Conservation (phyloP, 2,797 vertebrate genomes). For the Typhlichthys eigenmanni region DNA sequence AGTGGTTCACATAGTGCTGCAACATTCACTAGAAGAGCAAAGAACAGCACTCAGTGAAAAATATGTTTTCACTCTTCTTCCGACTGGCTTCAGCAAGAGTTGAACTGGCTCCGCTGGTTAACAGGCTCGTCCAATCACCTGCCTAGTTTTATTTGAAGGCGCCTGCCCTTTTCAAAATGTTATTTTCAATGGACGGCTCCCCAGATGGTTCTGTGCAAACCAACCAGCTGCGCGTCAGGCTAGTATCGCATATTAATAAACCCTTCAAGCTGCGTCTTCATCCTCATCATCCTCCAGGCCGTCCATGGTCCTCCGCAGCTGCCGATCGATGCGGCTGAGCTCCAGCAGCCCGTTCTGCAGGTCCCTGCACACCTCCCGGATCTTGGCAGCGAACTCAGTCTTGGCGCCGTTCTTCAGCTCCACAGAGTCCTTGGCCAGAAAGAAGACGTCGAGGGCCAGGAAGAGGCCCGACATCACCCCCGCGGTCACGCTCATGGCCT, state of each 20-base stretch:
- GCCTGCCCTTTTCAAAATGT: too few relatives aligned
- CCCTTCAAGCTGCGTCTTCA: slow-evolving; percentile 40
- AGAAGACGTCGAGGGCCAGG: slow-evolving; percentile 79
- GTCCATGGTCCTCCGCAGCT: slow-evolving; percentile 76
- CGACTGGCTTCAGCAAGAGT: too few relatives aligned
- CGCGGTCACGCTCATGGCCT: slow-evolving; percentile 74
- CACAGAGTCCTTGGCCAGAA: slow-evolving; percentile 78
- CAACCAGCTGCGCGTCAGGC: slow-evolving; percentile 46
- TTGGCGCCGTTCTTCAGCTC: slow-evolving; percentile 78
- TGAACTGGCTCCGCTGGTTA: too few relatives aligned
- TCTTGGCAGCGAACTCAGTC: slow-evolving; percentile 76
- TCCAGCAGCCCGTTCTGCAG: slow-evolving; percentile 73
- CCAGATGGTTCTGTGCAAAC: not conserved
- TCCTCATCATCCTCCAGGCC: slow-evolving; percentile 62
- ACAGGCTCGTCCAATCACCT: too few relatives aligned
- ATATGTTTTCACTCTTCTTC: too few relatives aligned
- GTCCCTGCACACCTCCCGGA: slow-evolving; percentile 74
- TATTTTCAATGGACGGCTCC: too few relatives aligned
- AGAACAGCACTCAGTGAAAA: too few relatives aligned
- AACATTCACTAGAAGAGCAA: too few relatives aligned
- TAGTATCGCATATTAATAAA: slow-evolving; percentile 57
- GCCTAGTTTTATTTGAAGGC: too few relatives aligned
- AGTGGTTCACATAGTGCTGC: too few relatives aligned
- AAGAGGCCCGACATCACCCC: slow-evolving; percentile 79
- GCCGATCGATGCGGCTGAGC: slow-evolving; percentile 71